Evolutionary conservation across 2,888 invertebrate species (phyloP).

Genomic region (Sturmia bella): DNA sequence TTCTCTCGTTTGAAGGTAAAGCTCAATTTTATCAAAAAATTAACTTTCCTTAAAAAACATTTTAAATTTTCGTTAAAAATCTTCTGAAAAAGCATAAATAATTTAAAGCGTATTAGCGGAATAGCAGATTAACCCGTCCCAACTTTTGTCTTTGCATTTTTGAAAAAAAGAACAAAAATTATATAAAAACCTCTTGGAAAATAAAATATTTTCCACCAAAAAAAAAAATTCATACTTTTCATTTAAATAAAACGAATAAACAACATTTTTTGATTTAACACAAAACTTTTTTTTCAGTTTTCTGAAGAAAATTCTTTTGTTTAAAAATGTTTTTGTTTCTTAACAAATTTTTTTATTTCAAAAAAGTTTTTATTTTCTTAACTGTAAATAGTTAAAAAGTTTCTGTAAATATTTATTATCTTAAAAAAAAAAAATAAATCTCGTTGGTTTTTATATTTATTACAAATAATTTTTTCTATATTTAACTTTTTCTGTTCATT

Average conservation of each 20-base stretch:
- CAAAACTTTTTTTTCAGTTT: conserved; percentile 51
- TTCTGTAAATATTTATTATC: conserved; percentile 75
- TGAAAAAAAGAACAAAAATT: conserved; percentile 51
- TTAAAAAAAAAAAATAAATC: conserved; percentile 62
- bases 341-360: conserved; percentile 69
- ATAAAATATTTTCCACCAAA: conserved; percentile 46
- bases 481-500: conserved; percentile 72
- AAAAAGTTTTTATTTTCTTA: conserved; percentile 65
- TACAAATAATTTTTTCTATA: conserved; percentile 55
- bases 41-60: not conserved
- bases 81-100: conserved; percentile 37
- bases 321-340: conserved; percentile 65
- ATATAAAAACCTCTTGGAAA: conserved; percentile 61
- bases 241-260: conserved; percentile 50
- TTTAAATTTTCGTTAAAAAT: conserved; percentile 42
- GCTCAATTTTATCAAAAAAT: not conserved
- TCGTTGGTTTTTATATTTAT: conserved; percentile 70
- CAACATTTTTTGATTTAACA: conserved; percentile 56
- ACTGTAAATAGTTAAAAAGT: conserved; percentile 80
- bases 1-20: not conserved
- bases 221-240: conserved; percentile 54
- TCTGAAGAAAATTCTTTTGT: conserved; percentile 44
- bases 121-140: conserved; percentile 82
- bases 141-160: conserved; percentile 76
- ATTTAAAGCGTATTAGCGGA: conserved; percentile 79